Evolutionary conservation across 2,113 vertebrate species (phyloP).

Genomic region (Antechinus stuartii): DNA sequence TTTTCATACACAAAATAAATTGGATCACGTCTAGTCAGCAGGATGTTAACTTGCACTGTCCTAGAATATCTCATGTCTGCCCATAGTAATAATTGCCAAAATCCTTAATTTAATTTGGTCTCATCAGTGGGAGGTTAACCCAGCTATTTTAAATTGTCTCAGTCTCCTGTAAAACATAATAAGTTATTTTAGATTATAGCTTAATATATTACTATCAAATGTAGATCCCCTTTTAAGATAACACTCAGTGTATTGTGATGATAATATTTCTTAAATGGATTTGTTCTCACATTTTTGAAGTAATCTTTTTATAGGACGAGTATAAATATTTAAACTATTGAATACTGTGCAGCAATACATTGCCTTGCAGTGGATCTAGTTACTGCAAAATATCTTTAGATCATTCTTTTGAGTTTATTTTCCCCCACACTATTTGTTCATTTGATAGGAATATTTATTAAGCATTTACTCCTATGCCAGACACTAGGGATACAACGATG

Average conservation of each 20-base stretch:
- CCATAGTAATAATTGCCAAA: not conserved
- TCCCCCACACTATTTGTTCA: not conserved
- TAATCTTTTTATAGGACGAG: not conserved
- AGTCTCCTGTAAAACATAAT: conserved; percentile 18
- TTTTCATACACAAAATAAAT: not conserved
- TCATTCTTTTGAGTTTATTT: not conserved
- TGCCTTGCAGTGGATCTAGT: not conserved
- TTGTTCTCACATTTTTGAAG: not conserved
- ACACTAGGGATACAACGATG: not conserved
- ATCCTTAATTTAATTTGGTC: conserved; percentile 22
- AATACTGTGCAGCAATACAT: not conserved
- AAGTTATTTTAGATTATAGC: not conserved
- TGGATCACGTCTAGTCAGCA: not conserved
- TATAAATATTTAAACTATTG: not conserved
- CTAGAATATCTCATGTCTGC: not conserved
- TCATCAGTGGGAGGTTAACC: not conserved
- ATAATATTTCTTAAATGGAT: not conserved
- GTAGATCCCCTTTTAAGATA: not conserved
- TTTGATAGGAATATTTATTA: not conserved
- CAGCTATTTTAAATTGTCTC: not conserved
- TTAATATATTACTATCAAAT: not conserved
- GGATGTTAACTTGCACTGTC: not conserved
- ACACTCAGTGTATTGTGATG: not conserved
- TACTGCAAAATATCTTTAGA: not conserved
- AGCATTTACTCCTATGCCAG: conserved; percentile 17